Evolutionary conservation across 2,888 invertebrate genomes (phyloP).

Genomic region (Heteromyza rotundicornis): DNA sequence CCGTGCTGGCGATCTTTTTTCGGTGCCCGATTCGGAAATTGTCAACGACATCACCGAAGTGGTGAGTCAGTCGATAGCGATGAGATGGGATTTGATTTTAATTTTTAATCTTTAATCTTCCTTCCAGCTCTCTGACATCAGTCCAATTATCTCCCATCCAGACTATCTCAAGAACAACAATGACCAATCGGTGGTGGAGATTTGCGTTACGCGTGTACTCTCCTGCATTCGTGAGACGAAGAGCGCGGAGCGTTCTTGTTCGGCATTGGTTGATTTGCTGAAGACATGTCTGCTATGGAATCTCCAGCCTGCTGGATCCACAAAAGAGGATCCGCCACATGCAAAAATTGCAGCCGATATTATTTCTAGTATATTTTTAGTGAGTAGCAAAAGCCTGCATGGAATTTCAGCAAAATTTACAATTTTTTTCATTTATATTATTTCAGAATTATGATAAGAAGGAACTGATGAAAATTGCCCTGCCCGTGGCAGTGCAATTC

Average conservation of each 20-base stretch:
- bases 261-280: conserved; percentile 80
- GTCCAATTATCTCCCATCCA: conserved; percentile 80
- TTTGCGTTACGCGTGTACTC: conserved; percentile 89
- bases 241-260: conserved; percentile 84
- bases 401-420: no score
- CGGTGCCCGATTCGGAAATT: conserved; percentile 84
- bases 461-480: conserved; percentile 68
- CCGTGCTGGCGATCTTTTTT: conserved; percentile 89
- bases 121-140: conserved; percentile 72
- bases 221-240: conserved; percentile 88
- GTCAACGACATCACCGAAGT: conserved; percentile 85
- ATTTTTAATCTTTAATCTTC: neutral
- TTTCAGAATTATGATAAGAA: conserved; percentile 68
- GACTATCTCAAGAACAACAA: conserved; percentile 87
- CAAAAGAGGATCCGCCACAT: conserved; percentile 92
- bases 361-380: conserved; percentile 92
- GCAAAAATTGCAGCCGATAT: conserved; percentile 96
- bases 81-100: neutral
- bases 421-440: conserved; percentile 14
- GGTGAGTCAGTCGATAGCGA: conserved; percentile 62
- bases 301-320: conserved; percentile 72
- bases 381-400: no score
- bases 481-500: conserved; percentile 91
- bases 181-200: conserved; percentile 94
- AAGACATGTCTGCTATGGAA: conserved; percentile 90